Evolutionary conservation across 2,113 vertebrate genomes (phyloP).

Genomic region (Halcyon senegalensis): DNA sequence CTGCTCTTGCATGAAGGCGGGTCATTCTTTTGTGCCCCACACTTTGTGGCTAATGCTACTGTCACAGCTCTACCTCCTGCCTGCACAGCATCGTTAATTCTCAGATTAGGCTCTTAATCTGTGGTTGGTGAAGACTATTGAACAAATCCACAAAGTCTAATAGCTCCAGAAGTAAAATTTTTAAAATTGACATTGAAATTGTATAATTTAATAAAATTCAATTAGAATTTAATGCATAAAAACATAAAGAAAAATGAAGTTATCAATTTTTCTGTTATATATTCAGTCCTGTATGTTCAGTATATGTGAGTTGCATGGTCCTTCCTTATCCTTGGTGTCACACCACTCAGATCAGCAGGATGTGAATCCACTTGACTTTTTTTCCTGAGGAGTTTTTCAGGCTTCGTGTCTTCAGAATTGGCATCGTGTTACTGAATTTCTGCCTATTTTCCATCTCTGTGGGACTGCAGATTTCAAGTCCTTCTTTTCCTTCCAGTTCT

Average conservation of each 20-base stretch:
- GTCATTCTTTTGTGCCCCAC: background rate
- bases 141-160: background rate
- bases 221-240: background rate
- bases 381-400: background rate
- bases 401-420: background rate
- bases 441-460: background rate
- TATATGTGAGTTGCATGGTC: rapidly evolving
- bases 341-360: background rate
- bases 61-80: background rate
- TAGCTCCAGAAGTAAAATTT: background rate
- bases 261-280: background rate
- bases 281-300: background rate
- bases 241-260: background rate
- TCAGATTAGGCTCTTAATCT: background rate
- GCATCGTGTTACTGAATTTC: background rate
- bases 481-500: background rate
- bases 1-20: background rate
- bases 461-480: background rate
- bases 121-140: background rate
- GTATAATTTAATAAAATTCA: background rate
- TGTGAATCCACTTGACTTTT: background rate
- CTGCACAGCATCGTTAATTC: rapidly evolving
- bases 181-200: background rate
- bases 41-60: background rate
- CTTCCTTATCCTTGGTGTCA: background rate